Evolutionary conservation across 2,797 vertebrate species (phyloP).

Genomic region (Pogonophryne albipinna): DNA sequence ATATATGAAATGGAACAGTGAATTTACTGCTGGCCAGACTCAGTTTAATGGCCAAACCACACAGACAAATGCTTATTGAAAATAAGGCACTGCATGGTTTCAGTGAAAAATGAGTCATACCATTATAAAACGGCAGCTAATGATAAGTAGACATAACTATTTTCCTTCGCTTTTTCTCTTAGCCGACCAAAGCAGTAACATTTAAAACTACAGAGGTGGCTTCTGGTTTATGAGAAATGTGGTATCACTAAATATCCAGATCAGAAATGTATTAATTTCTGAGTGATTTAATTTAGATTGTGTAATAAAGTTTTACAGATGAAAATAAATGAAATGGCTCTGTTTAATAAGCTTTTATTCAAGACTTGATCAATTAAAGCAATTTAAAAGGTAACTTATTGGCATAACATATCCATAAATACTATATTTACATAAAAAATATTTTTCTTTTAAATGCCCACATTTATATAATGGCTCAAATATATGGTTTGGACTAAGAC

Average conservation of each 20-base stretch:
- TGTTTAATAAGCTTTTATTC: not conserved
- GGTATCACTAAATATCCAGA: slow-evolving; percentile 16
- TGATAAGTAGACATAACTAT: slow-evolving; percentile 26
- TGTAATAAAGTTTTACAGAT: not conserved
- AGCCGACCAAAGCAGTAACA: slow-evolving; percentile 11
- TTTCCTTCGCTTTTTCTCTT: slow-evolving; percentile 1
- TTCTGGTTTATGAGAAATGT: slow-evolving; percentile 19
- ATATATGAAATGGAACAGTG: slow-evolving; percentile 40
- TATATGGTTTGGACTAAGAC: not conserved
- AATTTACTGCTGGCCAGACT: slow-evolving; percentile 30
- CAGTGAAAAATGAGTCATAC: slow-evolving; percentile 46
- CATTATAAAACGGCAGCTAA: slow-evolving; percentile 34
- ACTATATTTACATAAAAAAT: not conserved
- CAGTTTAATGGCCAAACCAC: slow-evolving; percentile 44
- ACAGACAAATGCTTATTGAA: slow-evolving; percentile 47
- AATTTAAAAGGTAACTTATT: not conserved
- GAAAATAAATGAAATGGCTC: not conserved
- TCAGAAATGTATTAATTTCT: slow-evolving; percentile 2
- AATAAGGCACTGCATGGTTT: slow-evolving; percentile 43
- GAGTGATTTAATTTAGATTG: slow-evolving; percentile 2
- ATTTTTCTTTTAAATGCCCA: too few species aligned
- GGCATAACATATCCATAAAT: not conserved
- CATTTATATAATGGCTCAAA: not conserved
- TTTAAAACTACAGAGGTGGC: not conserved
- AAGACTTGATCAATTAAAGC: not conserved